Conservation (phyloP, 2,113 vertebrate genomes). For the Crotalus helleri region DNA sequence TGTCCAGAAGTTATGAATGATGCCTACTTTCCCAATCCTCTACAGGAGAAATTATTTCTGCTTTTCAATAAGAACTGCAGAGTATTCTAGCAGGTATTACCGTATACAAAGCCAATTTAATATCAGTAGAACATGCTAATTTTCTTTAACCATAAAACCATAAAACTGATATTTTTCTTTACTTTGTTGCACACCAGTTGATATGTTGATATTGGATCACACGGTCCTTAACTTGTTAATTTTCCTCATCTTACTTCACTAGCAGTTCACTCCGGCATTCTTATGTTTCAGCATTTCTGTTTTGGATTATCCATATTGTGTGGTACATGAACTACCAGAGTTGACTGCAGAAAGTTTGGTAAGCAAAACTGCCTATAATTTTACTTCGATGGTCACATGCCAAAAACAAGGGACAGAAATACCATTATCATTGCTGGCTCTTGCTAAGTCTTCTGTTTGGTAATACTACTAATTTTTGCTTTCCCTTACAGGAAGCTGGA, state of each 20-base stretch:
- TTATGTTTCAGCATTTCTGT: conserved; percentile 84
- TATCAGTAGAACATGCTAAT: background rate
- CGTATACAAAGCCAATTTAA: background rate
- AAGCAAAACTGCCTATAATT: conserved; percentile 30
- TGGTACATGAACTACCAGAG: conserved; percentile 93
- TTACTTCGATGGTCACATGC: background rate
- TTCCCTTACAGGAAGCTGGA: conserved; percentile 84
- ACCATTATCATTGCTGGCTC: background rate
- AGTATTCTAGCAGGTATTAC: background rate
- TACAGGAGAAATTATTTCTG: background rate
- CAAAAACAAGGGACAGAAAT: background rate
- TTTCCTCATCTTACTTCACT: background rate
- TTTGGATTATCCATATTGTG: conserved; percentile 90
- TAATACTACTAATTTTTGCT: background rate
- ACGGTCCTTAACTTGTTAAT: background rate
- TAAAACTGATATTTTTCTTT: background rate
- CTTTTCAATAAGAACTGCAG: background rate
- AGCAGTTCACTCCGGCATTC: background rate
- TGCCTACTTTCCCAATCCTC: background rate
- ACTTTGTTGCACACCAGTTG: background rate
- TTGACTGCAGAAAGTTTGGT: conserved; percentile 96
- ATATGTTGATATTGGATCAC: background rate
- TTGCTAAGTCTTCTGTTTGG: rapidly evolving
- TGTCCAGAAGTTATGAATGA: background rate
- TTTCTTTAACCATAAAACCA: background rate